Evolutionary conservation across 2,113 vertebrate species (phyloP), one percentile per base, ranked within the genome.

Genomic region (Entomyzon cyanotis): DNA sequence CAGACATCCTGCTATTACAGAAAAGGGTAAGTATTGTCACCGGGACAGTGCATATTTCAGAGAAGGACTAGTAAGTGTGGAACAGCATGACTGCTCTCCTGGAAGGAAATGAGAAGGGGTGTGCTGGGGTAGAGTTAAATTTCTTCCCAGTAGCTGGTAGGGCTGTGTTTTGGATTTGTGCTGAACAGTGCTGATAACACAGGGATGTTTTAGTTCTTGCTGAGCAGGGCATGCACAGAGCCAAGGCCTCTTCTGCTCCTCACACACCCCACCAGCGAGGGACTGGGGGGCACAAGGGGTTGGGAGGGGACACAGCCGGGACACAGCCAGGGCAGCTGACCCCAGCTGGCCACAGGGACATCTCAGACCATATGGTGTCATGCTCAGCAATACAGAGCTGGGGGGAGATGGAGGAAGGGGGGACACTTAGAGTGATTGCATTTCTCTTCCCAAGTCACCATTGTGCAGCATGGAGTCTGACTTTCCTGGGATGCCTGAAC

Each of bases 31-130:
- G 28, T n/a, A 49, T 30, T 70, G 39, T 70, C 27, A 46, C 17
- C 0, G 0, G 41, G 46, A n/a, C 7, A 77, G 58, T 5, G 6
- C 13, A 25, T 30, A 42, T 8, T 81, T 47, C 41, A 30, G 67
- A 62, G 55, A 33, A 74, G 50, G 10, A 84, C 46, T 14, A 70
- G 20, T 52, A 33, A 11, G 12, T 28, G 30, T 41, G 53, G 55
- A 60, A 53, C 55, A 65, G 35, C 19, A 60, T 42, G 41, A 70
- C 15, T 79, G 21, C 37, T 74, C 75, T 91, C 30, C 42, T 52
- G 27, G 62, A 70, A 78, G n/a, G 42, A 63, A 47, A 74, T 35
- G 1, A 21, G 39, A 35, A 77, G 28, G 22, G 16, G 16, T 41
- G 71, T 67, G 44, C 16, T 55, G 25, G 15, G 49, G 33, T 11